Percentiles rank a stretch among this genome's conserved stretches.
These are phyloP conservation scores for Jacana jacana DNA, from an alignment of 2,113 vertebrate genomes.

Conservation along the genomic window DNA sequence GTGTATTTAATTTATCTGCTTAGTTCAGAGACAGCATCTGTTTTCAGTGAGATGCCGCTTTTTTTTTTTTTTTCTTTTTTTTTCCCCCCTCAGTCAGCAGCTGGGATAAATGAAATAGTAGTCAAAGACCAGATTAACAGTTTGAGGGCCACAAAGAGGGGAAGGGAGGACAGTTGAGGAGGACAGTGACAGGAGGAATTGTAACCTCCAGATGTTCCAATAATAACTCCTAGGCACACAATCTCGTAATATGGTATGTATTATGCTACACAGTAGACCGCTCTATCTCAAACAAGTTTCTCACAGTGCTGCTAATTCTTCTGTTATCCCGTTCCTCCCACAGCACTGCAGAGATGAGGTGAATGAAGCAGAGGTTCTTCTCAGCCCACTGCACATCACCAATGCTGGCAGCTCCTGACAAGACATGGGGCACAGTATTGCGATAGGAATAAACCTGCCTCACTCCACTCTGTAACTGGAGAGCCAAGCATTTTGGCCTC, in stretches of 20 bases:
- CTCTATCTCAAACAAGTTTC: neutral
- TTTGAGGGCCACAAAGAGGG: neutral
- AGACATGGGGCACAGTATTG: neutral
- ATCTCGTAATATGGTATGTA: neutral
- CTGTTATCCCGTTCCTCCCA: neutral
- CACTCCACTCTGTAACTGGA: neutral
- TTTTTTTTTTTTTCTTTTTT: neutral
- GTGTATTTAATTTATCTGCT: constrained; percentile 5
- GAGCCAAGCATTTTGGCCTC: constrained; percentile 52
- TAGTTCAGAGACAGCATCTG: constrained; percentile 24
- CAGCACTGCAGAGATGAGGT: neutral
- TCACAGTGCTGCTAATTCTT: neutral
- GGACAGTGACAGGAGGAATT: neutral
- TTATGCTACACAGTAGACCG: neutral
- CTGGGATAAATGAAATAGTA: constrained; percentile 41
- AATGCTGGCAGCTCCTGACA: neutral
- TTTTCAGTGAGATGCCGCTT: constrained; percentile 23
- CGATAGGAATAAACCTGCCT: constrained; percentile 40
- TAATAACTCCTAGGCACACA: neutral
- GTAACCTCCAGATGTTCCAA: neutral
- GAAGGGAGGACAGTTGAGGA: neutral
- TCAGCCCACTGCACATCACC: neutral
- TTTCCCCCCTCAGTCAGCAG: neutral
- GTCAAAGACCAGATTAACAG: constrained; percentile 14
- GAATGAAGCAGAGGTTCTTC: neutral